Conservation (phyloP, 2,797 vertebrate species). For the Nasua narica region DNA sequence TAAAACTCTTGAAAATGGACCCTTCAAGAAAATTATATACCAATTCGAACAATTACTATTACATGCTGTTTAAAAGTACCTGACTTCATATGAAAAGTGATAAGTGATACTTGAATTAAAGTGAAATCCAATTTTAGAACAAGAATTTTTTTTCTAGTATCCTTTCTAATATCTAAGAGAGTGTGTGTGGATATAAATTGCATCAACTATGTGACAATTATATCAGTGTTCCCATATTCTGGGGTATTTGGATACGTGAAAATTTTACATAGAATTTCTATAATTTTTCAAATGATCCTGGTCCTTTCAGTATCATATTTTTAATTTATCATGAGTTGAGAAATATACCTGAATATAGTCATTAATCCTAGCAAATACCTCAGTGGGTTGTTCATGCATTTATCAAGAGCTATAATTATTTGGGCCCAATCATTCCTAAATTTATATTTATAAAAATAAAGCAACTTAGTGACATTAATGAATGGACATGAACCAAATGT, state of each 20-base stretch:
- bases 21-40: constrained; percentile 44
- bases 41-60: neutral
- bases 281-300: neutral
- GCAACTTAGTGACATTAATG: neutral
- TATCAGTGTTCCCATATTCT: neutral
- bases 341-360: neutral
- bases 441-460: neutral
- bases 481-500: neutral
- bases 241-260: neutral
- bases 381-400: neutral
- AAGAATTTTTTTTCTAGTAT: neutral
- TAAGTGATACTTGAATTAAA: constrained; percentile 51
- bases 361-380: neutral
- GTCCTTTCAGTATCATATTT: neutral
- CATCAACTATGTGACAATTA: neutral
- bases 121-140: constrained; percentile 17
- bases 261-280: neutral
- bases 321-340: neutral
- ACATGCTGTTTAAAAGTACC: constrained; percentile 31
- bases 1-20: constrained; percentile 37
- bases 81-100: constrained; percentile 10
- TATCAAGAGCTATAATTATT: neutral
- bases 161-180: neutral
- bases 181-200: neutral
- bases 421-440: neutral